Evolutionary conservation across 2,888 invertebrate species (phyloP).

Genomic region (Amblyteles armatorius): DNA sequence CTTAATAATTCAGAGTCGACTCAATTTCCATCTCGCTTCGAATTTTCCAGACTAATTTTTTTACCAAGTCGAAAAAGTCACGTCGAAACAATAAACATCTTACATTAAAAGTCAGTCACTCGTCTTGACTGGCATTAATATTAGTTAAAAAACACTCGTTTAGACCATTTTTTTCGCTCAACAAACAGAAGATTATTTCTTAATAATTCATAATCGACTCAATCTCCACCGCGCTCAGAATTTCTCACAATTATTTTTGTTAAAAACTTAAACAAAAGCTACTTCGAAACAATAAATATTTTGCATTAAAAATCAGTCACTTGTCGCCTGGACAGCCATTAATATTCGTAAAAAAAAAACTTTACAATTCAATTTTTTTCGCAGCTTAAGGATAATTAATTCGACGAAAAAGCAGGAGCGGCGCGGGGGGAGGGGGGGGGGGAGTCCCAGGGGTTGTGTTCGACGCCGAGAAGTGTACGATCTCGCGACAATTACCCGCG

Average conservation of each 20-base stretch:
- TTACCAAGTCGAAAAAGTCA: too few species aligned
- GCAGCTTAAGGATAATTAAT: background rate
- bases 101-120: too few species aligned
- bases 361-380: background rate
- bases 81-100: too few species aligned
- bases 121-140: too few species aligned
- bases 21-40: too few species aligned
- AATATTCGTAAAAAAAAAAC: background rate
- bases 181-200: too few species aligned
- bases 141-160: too few species aligned
- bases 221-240: too few species aligned
- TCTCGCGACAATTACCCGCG: slow-evolving; percentile 66
- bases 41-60: too few species aligned
- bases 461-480: slow-evolving; percentile 25
- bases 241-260: background rate
- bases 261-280: background rate
- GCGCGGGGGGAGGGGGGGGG: too few species aligned
- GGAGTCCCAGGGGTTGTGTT: background rate
- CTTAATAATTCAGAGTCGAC: background rate
- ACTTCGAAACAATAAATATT: background rate
- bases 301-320: background rate
- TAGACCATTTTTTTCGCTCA: too few species aligned
- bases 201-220: too few species aligned
- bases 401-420: background rate
- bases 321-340: background rate